Conservation (phyloP, 2,888 invertebrate genomes). For the Argyra leucocephala region DNA sequence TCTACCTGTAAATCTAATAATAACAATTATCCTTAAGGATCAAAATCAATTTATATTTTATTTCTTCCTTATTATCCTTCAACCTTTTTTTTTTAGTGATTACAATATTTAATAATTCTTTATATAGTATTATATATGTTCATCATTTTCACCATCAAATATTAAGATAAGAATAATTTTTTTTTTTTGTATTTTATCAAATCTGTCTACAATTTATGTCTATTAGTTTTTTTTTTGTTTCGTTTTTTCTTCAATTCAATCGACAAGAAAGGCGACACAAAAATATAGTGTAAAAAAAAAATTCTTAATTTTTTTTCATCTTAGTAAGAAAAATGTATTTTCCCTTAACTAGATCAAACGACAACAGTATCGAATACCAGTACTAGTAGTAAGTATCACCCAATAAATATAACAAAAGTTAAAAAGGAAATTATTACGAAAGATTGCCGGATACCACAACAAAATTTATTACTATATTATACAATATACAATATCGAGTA, state of each 20-base stretch:
- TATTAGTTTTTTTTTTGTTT: too few species aligned
- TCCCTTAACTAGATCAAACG: too few species aligned
- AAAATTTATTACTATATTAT: not conserved
- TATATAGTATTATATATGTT: not conserved
- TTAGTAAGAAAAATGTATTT: too few species aligned
- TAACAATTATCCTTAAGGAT: not conserved
- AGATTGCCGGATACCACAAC: constrained; percentile 9
- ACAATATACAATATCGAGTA: too few species aligned
- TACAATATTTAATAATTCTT: not conserved
- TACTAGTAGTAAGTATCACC: not conserved
- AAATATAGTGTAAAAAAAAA: too few species aligned
- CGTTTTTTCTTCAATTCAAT: too few species aligned
- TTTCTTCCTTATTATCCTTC: not conserved
- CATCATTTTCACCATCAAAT: not conserved
- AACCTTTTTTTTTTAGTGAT: not conserved
- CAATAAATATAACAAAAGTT: not conserved
- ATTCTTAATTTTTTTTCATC: too few species aligned
- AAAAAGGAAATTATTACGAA: constrained; percentile 8
- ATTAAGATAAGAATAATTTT: not conserved
- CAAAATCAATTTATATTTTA: not conserved
- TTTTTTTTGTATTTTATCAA: not conserved
- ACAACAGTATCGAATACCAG: too few species aligned
- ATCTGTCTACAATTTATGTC: too few species aligned
- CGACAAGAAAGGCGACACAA: too few species aligned
- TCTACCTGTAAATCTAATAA: not conserved